These are phyloP conservation scores for Irena cyanogastra DNA, from an alignment of 2,113 vertebrate genomes.

Conservation along the genomic window DNA sequence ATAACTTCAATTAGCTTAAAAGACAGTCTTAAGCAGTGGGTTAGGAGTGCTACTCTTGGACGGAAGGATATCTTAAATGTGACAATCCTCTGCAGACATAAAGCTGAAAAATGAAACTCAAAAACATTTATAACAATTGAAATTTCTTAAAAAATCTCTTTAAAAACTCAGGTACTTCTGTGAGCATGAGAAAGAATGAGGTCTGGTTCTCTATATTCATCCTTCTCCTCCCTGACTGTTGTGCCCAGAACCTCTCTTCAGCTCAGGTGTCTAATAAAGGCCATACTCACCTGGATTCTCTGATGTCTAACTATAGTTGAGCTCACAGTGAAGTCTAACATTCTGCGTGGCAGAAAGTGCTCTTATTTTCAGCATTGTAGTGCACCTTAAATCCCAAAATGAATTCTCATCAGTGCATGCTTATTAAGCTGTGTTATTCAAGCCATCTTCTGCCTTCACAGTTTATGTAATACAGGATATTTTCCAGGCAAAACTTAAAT, in stretches of 20 bases:
- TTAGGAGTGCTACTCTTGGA: neutral
- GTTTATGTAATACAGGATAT: slow-evolving; percentile 1
- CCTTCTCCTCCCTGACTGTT: neutral
- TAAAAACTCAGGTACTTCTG: neutral
- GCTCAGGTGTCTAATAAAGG: neutral
- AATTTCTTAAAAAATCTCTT: neutral
- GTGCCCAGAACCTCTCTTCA: neutral
- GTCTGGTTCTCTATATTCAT: neutral
- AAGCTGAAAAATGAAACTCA: neutral
- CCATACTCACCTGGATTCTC: neutral
- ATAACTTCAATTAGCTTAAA: neutral
- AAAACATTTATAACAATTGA: neutral
- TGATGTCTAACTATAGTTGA: neutral
- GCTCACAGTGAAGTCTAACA: neutral
- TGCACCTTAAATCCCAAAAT: neutral
- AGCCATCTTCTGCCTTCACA: neutral
- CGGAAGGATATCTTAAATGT: neutral
- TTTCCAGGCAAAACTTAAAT: slow-evolving; percentile 44
- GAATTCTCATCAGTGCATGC: neutral
- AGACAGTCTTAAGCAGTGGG: neutral
- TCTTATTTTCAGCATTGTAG: neutral
- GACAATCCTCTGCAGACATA: neutral
- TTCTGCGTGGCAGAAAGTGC: neutral
- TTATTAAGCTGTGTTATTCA: neutral
- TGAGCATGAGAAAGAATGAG: neutral